Evolutionary conservation across 2,797 vertebrate species (phyloP).

Genomic region (Erpetoichthys calabaricus): DNA sequence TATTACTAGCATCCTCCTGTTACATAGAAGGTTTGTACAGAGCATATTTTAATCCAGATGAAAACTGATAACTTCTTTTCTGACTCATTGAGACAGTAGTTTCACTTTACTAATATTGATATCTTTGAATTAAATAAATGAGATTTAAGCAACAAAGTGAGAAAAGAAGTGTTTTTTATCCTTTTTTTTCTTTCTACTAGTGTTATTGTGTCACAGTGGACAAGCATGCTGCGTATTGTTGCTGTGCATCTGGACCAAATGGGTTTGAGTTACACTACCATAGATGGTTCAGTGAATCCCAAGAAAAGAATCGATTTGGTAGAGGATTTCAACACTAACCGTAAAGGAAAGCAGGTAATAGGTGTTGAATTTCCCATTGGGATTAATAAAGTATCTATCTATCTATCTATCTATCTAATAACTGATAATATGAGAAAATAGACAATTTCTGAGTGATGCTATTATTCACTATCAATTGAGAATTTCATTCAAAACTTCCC

Average conservation of each 20-base stretch:
- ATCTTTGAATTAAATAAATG: neutral
- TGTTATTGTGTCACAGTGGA: conserved; percentile 94
- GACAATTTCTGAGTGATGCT: no score
- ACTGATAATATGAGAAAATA: neutral
- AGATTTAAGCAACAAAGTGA: neutral
- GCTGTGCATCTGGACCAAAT: conserved; percentile 57
- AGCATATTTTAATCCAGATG: no score
- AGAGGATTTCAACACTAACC: conserved; percentile 81
- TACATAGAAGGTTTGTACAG: no score
- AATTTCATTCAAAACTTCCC: no score
- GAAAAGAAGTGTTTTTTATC: neutral
- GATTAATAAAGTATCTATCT: no score
- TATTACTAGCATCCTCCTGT: no score
- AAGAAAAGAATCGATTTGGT: conserved; percentile 84
- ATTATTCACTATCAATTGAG: no score
- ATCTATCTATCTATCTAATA: no score
- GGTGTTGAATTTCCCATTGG: no score
- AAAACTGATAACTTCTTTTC: no score
- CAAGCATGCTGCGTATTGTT: conserved; percentile 78
- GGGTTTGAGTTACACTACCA: conserved; percentile 50
- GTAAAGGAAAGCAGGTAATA: conserved; percentile 62
- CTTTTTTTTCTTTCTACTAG: conserved; percentile 32
- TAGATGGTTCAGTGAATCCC: conserved; percentile 76
- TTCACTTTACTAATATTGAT: neutral
- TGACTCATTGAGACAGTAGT: no score